Conservation (phyloP, 2,888 invertebrate genomes). For the Heliconius sara region DNA sequence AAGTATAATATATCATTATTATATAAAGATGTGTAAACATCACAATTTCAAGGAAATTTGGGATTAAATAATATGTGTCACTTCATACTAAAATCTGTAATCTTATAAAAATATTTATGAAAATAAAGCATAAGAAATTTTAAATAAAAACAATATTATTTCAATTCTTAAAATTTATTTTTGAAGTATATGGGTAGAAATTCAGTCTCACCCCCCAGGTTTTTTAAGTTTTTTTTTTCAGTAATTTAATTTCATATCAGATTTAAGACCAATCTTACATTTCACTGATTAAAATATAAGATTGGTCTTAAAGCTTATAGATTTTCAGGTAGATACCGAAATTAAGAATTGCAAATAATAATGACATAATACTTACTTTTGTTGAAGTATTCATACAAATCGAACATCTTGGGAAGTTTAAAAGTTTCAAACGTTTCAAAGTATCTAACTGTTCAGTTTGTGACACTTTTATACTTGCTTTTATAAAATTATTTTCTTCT, state of each 20-base stretch:
- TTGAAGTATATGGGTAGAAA: background rate
- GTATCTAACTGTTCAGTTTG: conserved; percentile 64
- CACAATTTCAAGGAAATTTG: no score
- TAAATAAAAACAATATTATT: no score
- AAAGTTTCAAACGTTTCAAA: conserved; percentile 60
- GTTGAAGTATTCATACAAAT: conserved; percentile 23
- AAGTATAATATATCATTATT: no score
- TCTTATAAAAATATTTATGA: background rate
- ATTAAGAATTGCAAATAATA: background rate
- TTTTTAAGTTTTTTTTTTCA: background rate
- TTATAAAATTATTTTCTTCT: conserved; percentile 63
- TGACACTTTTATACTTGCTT: conserved; percentile 71
- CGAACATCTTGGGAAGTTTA: conserved; percentile 64
- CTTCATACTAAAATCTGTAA: background rate
- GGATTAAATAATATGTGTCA: background rate
- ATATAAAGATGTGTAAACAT: no score
- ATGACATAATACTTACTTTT: conserved; percentile 7
- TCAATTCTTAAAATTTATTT: no score
- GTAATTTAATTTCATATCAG: background rate
- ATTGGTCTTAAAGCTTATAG: background rate
- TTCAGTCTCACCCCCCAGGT: background rate
- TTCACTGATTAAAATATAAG: background rate
- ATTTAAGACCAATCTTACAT: no score
- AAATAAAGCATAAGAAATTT: background rate
- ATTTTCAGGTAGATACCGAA: background rate